Percentiles rank a stretch among this genome's conserved stretches.
phyloP scores from a whole-genome alignment of 2,888 invertebrate genomes.

The Drosophila quinaria region DNA sequence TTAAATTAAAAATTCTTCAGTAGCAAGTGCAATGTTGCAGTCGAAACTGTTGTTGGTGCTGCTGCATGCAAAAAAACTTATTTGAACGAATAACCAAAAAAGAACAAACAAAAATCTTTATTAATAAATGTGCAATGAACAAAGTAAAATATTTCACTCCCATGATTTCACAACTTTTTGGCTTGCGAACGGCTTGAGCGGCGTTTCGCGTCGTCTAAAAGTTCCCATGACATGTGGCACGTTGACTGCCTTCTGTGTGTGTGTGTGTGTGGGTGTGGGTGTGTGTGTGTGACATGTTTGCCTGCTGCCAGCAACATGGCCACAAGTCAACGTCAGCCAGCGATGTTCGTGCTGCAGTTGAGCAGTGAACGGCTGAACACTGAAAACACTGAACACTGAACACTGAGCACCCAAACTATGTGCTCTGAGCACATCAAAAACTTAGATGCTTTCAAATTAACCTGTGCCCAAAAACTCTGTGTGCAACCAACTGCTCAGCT shows the following conservation, averaged over 20 bases:
- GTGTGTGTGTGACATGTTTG: constrained; percentile 24
- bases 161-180: constrained; percentile 73
- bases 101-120: constrained; percentile 52
- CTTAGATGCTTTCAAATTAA: constrained; percentile 76
- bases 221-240: constrained; percentile 76
- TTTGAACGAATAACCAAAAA: constrained; percentile 17
- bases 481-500: constrained; percentile 38
- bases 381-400: background rate
- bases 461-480: constrained; percentile 44
- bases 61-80: constrained; percentile 35
- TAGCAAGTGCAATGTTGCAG: constrained; percentile 37
- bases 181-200: constrained; percentile 43
- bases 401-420: constrained; percentile 7
- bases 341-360: constrained; percentile 14
- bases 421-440: constrained; percentile 62
- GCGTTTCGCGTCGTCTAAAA: constrained; percentile 57
- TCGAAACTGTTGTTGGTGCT: background rate
- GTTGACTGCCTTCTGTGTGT: constrained; percentile 43
- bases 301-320: constrained; percentile 49
- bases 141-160: constrained; percentile 77
- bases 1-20: constrained; percentile 64
- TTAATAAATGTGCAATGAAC: constrained; percentile 74
- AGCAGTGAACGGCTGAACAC: constrained; percentile 20
- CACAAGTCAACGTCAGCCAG: constrained; percentile 67
- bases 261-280: constrained; percentile 18